Evolutionary conservation across 2,888 invertebrate genomes (phyloP), one percentile per base, ranked within the genome.

Genomic region (Polyploca ridens): DNA sequence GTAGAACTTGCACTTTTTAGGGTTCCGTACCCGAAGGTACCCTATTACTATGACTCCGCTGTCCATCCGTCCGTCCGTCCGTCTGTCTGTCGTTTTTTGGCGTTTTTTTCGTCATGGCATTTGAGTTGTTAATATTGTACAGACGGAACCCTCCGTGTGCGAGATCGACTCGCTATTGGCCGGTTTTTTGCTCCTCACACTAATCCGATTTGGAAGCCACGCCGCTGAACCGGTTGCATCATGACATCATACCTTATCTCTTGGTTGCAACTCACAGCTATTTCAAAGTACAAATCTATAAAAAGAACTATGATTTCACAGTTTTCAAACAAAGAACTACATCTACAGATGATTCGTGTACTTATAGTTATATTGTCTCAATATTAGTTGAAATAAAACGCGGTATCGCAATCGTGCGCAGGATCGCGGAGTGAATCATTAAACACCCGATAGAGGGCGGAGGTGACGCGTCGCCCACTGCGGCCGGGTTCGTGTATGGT

Each of bases 391-490:
- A 19, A 54, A 54, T 10, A 54, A 54, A 13, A 16, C n/a, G 58
- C 33, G 66, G 70, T 71, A 71, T 65, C 75, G 73, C 66, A 78
- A 54, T 54, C 54, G 16, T n/a, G 54, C 19, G 54, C n/a, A 8
- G 54, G 19, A 54, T 54, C 54, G 54, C n/a, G 54, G 54, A 76
- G 82, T 88, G 88, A 87, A 84, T 87, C 88, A 88, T 87, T 85
- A 83, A 81, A 78, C 80, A 74, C 76, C 77, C 81, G 83, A 85
- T 84, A 83, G 79, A 80, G 79, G 84, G 83, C 81, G 74, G 80
- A 81, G 84, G 85, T 87, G 88, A 87, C 84, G 81, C 77, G 78
- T 78, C 80, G 79, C 81, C 76, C 74, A 73, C 77, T 68, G 73
- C 76, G 79, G 70, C 74, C 73, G 69, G 62, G 69, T 65, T 33